These are phyloP conservation scores for Rhinopomastus cyanomelas DNA, from an alignment of 2,113 vertebrate genomes.

Conservation along the genomic window DNA sequence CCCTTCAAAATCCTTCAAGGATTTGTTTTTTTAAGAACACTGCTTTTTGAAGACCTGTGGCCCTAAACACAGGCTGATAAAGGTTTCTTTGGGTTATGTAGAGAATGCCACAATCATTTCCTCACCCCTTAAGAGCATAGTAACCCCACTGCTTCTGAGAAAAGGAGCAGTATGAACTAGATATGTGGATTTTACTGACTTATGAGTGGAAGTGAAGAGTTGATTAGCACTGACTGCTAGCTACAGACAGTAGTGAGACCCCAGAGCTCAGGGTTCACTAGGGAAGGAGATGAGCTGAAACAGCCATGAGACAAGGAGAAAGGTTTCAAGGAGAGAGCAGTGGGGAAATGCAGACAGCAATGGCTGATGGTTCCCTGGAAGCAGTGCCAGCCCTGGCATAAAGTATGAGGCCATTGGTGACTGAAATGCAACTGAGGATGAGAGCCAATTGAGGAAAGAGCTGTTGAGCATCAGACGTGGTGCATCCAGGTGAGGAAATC, in stretches of 20 bases:
- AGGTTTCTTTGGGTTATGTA: not conserved
- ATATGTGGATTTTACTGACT: not conserved
- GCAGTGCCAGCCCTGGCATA: not conserved
- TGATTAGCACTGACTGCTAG: not conserved
- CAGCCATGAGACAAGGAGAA: not conserved
- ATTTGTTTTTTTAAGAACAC: not conserved
- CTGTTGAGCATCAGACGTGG: not conserved
- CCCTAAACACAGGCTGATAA: not conserved
- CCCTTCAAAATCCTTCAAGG: too few species aligned
- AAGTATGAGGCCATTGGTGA: not conserved
- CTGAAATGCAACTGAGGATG: not conserved
- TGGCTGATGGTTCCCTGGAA: not conserved
- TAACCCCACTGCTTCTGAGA: not conserved
- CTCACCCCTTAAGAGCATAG: not conserved
- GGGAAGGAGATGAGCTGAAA: not conserved
- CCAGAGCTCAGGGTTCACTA: not conserved
- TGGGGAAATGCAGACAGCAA: not conserved
- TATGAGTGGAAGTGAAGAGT: not conserved
- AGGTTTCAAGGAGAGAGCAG: not conserved
- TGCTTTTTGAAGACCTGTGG: not conserved
- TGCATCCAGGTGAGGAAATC: not conserved
- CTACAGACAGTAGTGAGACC: rapidly evolving
- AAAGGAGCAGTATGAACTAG: not conserved
- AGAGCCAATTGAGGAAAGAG: not conserved
- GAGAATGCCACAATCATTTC: not conserved